phyloP scores from a whole-genome alignment of 2,888 invertebrate species.

The Tipula lateralis region DNA sequence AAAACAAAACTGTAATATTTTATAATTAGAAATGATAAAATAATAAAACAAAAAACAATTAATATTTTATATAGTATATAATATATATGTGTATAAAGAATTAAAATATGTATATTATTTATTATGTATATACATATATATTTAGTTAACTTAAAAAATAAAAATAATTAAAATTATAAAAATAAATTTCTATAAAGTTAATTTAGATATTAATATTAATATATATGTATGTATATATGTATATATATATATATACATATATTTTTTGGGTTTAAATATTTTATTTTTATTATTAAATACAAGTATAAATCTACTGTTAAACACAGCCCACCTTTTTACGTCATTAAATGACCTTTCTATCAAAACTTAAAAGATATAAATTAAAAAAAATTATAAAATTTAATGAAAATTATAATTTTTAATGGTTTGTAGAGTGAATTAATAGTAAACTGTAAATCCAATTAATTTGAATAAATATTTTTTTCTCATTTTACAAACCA shows the following conservation, averaged over 20 bases:
- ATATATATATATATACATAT: conserved; percentile 35
- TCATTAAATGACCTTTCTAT: conserved; percentile 31
- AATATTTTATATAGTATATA: not conserved
- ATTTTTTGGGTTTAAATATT: conserved; percentile 38
- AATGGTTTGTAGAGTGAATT: not conserved
- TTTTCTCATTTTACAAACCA: not conserved
- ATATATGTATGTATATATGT: conserved; percentile 42
- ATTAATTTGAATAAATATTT: conserved; percentile 36
- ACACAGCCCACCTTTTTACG: conserved; percentile 32
- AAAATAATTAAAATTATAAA: conserved; percentile 27
- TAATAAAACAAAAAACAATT: not conserved
- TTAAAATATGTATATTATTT: not conserved
- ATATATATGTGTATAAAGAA: not conserved
- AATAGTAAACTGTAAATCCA: not conserved
- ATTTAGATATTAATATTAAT: conserved; percentile 42
- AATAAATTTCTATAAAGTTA: conserved; percentile 30
- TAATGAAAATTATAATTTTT: conserved; percentile 48
- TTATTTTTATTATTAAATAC: conserved; percentile 33
- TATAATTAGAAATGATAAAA: not conserved
- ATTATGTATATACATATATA: not conserved
- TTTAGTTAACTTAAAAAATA: not conserved
- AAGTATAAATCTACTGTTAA: conserved; percentile 32
- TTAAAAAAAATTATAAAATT: conserved; percentile 42
- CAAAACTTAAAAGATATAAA: conserved; percentile 39
- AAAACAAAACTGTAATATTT: not conserved